Base-by-base conservation (phyloP, 92 coral and sea anemone species). In the Epizoanthus illoricatus region DNA sequence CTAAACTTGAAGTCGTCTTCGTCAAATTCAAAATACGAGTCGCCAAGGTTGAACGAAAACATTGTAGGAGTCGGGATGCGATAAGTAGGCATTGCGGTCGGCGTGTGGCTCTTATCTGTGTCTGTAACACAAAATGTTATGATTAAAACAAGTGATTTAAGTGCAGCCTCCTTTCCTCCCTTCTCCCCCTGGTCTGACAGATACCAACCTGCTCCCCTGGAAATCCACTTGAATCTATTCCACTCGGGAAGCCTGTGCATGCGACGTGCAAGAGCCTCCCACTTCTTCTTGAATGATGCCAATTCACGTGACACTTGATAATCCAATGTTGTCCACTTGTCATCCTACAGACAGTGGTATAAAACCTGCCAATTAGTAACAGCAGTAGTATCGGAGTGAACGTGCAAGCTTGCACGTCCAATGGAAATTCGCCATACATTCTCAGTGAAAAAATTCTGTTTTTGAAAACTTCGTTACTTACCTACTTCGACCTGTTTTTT, bases 161-260 rank as follows among this genome's bases (percentile, higher is more conserved):
- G 49, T 7, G 6, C 49, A 7, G 9, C 49, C 9, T 62, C 67
- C 24, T 62, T 62, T 62, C 6, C 23, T 20, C n/a, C 15, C n/a
- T n/a, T 5, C 9, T 23, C 67, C 67, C 24, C 19, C 67, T 23
- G 7, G 9, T 13, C 15, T 17, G 49, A 47, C 66, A 2, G 24
- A 19, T 49, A 62, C 81, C 42, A 84, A 92, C 97, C 94, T 55
- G 88, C 62, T 72, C 67, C 71, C 88, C 85, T 84, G 8, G 94
- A 90, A 66, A 92, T 15, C 97, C 97, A 92, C 73, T 92, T 87
- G 73, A 90, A 92, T 43, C 94, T 88, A 13, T 75, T 81, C 97
- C 97, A 92, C 74, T 92, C 90, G 36, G 97, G 97, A 39, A 84
- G 74, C 81, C 89, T 92, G 65, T 63, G 61, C 56, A 92, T 88